Evolutionary conservation across 2,113 vertebrate species (phyloP), one percentile per base, ranked within the genome.

Genomic region (Plecturocebus donacophilus): DNA sequence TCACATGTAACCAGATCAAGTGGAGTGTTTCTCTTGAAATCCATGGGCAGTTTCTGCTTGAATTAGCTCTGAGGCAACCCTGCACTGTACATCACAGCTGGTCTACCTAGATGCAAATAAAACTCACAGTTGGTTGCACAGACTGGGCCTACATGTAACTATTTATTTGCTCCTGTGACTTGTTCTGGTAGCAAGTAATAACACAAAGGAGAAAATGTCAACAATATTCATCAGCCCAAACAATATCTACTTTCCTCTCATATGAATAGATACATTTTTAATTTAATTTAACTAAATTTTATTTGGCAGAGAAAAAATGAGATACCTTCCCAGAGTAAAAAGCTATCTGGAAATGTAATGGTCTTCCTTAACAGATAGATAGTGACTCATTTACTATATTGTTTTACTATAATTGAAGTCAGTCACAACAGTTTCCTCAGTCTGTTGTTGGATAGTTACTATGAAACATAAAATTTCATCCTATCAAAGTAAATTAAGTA

Each of bases 221-320:
- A 56, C 20, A 92, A 90, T 23, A 40, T 40, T 19, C 0, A 2
- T 75, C 1, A 71, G 19, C 11, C 8, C 49, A 64, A 79, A 80
- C 12, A 79, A n/a, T 68, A 68, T 79, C 79, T 73, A 66, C 19
- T 83, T 87, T 95, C 64, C 6, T 89, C 1, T 61, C 35, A 42
- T 35, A 66, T 76, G 27, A 49, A 32, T 20, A 19, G 13, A 32
- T 77, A 20, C 30, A 77, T 32, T 77, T 49, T 49, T 1, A 77
- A 77, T 49, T 49, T 77, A 77, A 47, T 77, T 32, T 14, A 40
- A 77, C 75, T 30, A 84, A 40, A 45, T 88, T 56, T 90, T 82
- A 76, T 81, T 90, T 96, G 68, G 25, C 14, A 87, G 79, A 76
- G 14, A 38, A 23, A 88, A 95, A 92, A 83, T 86, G 70, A 87